Conservation (phyloP, 1,140 invertebrate species). For the Halictus rubicundus region DNA sequence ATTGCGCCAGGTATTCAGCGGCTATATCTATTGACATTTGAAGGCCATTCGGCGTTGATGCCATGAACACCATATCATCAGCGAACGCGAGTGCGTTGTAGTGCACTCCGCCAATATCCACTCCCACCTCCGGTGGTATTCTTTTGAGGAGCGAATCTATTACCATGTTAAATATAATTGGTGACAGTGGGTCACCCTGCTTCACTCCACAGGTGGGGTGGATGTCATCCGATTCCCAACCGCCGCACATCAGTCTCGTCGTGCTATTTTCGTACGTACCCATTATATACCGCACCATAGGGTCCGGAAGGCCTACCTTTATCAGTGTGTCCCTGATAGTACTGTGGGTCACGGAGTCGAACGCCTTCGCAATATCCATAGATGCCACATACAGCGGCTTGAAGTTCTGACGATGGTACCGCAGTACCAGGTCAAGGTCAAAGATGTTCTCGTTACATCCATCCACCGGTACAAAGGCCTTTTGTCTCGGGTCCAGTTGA, state of each 20-base stretch:
- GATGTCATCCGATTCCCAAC: background rate
- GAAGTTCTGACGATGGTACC: constrained; percentile 5
- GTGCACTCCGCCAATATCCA: constrained; percentile 44
- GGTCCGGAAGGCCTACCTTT: constrained; percentile 18
- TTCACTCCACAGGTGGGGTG: constrained; percentile 71
- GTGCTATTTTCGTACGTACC: background rate
- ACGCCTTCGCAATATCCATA: constrained; percentile 70
- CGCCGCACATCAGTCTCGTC: background rate
- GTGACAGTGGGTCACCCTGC: constrained; percentile 80
- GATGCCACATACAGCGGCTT: constrained; percentile 31
- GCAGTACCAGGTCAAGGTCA: constrained; percentile 37
- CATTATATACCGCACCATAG: constrained; percentile 16
- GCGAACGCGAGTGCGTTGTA: constrained; percentile 72
- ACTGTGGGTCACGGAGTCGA: constrained; percentile 66
- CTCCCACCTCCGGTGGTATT: constrained; percentile 59
- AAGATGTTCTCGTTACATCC: constrained; percentile 54
- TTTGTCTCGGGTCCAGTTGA: constrained; percentile 27
- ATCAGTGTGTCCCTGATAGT: constrained; percentile 45
- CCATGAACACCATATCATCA: no score
- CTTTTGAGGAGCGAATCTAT: constrained; percentile 71
- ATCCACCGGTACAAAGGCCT: constrained; percentile 41
- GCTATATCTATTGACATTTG: no score
- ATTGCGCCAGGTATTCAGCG: no score
- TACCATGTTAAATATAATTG: constrained; percentile 79
- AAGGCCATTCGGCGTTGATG: no score